Evolutionary conservation across 2,113 vertebrate species (phyloP), one percentile per base, ranked within the genome.

Genomic region (Rhinogobius similis): DNA sequence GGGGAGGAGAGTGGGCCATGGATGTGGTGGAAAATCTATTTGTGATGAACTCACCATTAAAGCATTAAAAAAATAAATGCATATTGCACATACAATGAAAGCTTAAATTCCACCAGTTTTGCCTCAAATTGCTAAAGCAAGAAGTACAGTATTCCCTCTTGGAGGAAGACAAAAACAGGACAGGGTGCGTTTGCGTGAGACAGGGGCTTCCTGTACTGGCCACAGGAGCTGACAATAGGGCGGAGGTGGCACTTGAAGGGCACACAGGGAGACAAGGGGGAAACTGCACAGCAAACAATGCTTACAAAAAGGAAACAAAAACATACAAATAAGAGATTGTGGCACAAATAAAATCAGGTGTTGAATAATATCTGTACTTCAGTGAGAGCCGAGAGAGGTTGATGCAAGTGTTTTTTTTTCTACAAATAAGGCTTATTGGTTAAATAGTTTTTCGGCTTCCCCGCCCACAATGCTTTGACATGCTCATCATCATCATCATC

Each of bases 361-460:
- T 88, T 87, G 93, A 93, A 93, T 96, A 84, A 92, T 95, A 95
- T 95, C 92, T 94, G 94, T 93, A 83, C 89, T 82, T 95, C 90
- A 94, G 95, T 95, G 95, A 94, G 76, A 94, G 94, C 93, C 81
- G 91, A 94, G 94, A 70, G 62, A 68, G 52, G 58, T 36, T 1
- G 70, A 95, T 93, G 94, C 92, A 87, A 92, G 93, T 94, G 95
- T 94, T 92, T 82, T 65, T 36, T 72, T 72, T 81, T 85, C 94
- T 99, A 99, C 97, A 98, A 94, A 96, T 98, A 99, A 99, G 97
- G 97, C 97, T 96, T 98, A 96, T 93, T 96, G 96, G 97, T 99
- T 97, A 96, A 95, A 96, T 96, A 96, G 95, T 87, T 85, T 91
- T 91, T 93, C 94, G 95, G 95, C 93, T 82, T 94, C 93, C 94